A percentile compares a stretch with the other conserved stretches of the same genome.
Evolutionary conservation across 2,888 invertebrate genomes (phyloP).

Genomic region (Eudemis profundana): DNA sequence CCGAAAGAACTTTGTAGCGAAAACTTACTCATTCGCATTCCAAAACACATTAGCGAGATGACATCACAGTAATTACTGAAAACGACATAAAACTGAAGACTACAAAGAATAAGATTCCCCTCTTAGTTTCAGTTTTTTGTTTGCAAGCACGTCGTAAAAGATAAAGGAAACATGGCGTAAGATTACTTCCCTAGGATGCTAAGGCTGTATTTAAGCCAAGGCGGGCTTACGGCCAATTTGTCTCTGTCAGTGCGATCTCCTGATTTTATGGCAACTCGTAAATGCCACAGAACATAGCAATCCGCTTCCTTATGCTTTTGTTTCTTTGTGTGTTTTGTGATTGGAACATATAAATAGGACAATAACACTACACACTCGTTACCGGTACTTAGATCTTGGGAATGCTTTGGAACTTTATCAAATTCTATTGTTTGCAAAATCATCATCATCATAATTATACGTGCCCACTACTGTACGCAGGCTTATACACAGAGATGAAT

Average conservation of each 20-base stretch:
- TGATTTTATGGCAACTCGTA: slow-evolving; percentile 24
- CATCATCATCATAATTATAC: no score
- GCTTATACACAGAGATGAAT: no score
- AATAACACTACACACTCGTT: neutral
- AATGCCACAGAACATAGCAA: slow-evolving; percentile 21
- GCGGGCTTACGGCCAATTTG: slow-evolving; percentile 19
- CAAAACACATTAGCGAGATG: slow-evolving; percentile 2
- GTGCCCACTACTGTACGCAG: no score
- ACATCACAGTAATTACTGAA: neutral
- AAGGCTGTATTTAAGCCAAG: slow-evolving; percentile 12
- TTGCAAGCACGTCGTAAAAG: neutral
- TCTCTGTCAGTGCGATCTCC: slow-evolving; percentile 19
- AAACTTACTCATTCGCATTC: neutral
- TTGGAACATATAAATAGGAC: slow-evolving; percentile 13
- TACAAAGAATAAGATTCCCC: neutral
- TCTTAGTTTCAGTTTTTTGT: neutral
- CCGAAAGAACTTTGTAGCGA: no score
- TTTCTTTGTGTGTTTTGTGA: slow-evolving; percentile 1
- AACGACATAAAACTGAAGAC: neutral
- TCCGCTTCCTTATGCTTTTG: slow-evolving; percentile 13
- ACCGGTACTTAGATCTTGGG: neutral
- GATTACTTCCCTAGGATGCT: slow-evolving; percentile 16
- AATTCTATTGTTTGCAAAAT: no score
- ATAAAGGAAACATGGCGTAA: neutral
- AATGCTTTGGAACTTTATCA: neutral